phyloP scores from a whole-genome alignment of 2,113 vertebrate species.

The Rhinoderma darwinii region DNA sequence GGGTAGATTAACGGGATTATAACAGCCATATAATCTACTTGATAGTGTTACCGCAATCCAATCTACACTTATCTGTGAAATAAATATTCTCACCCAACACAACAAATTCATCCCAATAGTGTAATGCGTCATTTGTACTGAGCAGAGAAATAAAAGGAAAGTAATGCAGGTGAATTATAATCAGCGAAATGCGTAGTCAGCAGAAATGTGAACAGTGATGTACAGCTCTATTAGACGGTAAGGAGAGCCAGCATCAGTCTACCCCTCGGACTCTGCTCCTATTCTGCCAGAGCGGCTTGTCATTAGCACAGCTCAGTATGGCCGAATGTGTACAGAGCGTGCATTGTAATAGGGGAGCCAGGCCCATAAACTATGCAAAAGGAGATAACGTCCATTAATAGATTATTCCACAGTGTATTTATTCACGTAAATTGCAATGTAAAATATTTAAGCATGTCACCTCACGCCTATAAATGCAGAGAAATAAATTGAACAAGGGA shows the following conservation, averaged over 20 bases:
- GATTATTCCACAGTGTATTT: conserved; percentile 23
- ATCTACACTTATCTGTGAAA: not conserved
- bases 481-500: not conserved
- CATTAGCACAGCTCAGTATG: conserved; percentile 58
- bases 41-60: not conserved
- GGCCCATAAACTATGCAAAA: conserved; percentile 36
- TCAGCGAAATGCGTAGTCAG: conserved; percentile 61
- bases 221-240: conserved; percentile 56
- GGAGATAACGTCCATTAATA: conserved; percentile 26
- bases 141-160: conserved; percentile 48
- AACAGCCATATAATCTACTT: not conserved
- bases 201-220: conserved; percentile 57
- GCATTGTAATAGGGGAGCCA: conserved; percentile 44
- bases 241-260: conserved; percentile 13
- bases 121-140: conserved; percentile 49
- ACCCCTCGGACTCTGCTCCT: conserved; percentile 50
- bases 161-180: conserved; percentile 33
- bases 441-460: conserved; percentile 48
- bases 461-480: conserved; percentile 15
- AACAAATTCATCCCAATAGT: not conserved
- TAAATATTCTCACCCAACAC: not conserved
- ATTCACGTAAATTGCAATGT: conserved; percentile 33
- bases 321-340: not conserved
- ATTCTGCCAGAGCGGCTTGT: conserved; percentile 62
- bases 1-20: not conserved